Evolutionary conservation across 2,113 vertebrate genomes (phyloP).

Genomic region (Ceyx cyanopectus): DNA sequence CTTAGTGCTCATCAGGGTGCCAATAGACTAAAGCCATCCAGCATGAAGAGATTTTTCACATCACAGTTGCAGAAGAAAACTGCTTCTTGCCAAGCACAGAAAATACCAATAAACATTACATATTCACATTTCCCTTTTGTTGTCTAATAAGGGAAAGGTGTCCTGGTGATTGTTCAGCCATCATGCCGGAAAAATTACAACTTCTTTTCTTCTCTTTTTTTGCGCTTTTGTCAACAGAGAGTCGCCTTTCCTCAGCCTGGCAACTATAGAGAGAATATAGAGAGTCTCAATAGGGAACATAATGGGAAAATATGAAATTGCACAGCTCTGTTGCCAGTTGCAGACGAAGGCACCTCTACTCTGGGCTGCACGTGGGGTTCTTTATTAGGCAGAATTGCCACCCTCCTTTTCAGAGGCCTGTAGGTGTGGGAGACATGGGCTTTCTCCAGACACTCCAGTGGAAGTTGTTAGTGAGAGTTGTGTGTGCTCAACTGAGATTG

Average conservation of each 20-base stretch:
- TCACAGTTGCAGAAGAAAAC: slow-evolving; percentile 70
- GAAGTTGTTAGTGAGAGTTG: not conserved
- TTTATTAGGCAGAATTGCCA: not conserved
- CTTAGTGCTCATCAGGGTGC: slow-evolving; percentile 69
- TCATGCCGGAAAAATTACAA: slow-evolving; percentile 60
- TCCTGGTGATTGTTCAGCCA: slow-evolving; percentile 55
- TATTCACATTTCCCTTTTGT: slow-evolving; percentile 73
- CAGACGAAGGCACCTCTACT: not conserved
- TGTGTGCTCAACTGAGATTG: not conserved
- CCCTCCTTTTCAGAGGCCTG: not conserved
- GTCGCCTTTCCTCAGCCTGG: not conserved
- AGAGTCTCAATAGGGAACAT: not conserved
- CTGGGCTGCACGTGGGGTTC: not conserved
- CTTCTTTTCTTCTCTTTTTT: slow-evolving; percentile 44
- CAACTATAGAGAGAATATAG: not conserved
- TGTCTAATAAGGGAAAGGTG: slow-evolving; percentile 72
- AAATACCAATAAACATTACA: slow-evolving; percentile 74
- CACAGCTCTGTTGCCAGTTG: not conserved
- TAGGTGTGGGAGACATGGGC: not conserved
- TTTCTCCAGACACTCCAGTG: not conserved
- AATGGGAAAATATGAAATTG: slow-evolving; percentile 33
- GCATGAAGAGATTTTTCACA: slow-evolving; percentile 67
- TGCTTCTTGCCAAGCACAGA: slow-evolving; percentile 54
- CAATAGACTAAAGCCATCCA: slow-evolving; percentile 66
- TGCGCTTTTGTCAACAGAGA: slow-evolving; percentile 54